Evolutionary conservation across 1,140 invertebrate genomes (phyloP), one percentile per base, ranked within the genome.

Genomic region (Drosophila takahashii): DNA sequence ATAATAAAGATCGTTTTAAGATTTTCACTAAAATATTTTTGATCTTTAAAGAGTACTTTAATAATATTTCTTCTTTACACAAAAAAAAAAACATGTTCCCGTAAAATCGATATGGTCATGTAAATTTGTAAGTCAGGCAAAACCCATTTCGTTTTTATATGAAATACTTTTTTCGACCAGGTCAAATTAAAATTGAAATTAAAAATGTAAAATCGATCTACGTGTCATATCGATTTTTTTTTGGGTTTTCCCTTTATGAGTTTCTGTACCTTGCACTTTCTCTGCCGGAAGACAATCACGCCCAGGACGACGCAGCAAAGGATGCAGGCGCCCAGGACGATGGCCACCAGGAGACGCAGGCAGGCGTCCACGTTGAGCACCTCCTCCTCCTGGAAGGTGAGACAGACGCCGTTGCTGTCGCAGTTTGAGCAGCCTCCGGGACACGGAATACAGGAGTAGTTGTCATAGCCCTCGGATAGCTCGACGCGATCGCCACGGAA

Each of bases 321-420:
- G 91, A 96, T 96, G 90, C 95, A 96, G 16, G 95, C 94, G 18
- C 95, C 94, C 85, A 97, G 95, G 22, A 96, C 94, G 11, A 94
- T 95, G 15, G 97, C 93, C 29, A 96, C 94, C 36, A 95, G 93
- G 3, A 94, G 94, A 29, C 95, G 94, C 59, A 95, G 80, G 62
- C 95, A 93, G 51, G 94, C 92, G 79, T 96, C 94, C 45, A 92
- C 56, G 1, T 91, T 91, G 29, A 92, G 65, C 0, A 75, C 62
- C 27, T 92, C 92, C 62, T 87, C 76, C 54, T 92, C 87, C 53
- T 89, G 79, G 50, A 93, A 92, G 9, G 93, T 93, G 39, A 93
- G 90, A 80, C 95, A 95, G 6, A 93, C 92, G 27, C 93, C 93
- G 48, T 93, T 93, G 62, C 92, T 86, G 50, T 93, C 92, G 74